These are phyloP conservation scores for Dasysyrphus albostriatus DNA, from an alignment of 2,888 invertebrate species.

Conservation along the genomic window DNA sequence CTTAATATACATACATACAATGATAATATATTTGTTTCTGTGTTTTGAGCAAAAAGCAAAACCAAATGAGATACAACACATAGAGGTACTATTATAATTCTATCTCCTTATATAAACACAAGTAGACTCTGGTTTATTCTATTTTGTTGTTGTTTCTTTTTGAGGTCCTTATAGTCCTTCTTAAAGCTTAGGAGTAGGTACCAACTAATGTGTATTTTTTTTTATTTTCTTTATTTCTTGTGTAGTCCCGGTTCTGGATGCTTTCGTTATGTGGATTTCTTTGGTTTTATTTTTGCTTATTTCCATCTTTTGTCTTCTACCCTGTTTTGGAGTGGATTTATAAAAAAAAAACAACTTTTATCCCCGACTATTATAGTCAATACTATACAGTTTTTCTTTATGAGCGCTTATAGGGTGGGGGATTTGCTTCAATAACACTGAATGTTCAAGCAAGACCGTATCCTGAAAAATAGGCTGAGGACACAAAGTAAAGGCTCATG, in stretches of 20 bases:
- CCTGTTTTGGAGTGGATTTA: constrained; percentile 47
- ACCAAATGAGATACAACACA: constrained; percentile 26
- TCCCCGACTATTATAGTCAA: constrained; percentile 56
- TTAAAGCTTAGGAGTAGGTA: constrained; percentile 2
- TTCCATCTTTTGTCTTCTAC: constrained; percentile 57
- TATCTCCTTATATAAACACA: constrained; percentile 19
- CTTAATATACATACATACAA: background rate
- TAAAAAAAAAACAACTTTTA: constrained; percentile 46
- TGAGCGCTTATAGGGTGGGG: background rate
- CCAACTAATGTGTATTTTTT: constrained; percentile 42
- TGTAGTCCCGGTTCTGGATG: background rate
- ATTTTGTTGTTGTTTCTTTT: constrained; percentile 10
- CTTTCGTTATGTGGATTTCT: constrained; percentile 37
- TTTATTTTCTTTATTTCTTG: background rate
- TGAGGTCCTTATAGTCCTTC: background rate
- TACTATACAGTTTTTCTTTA: constrained; percentile 40
- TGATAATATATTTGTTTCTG: constrained; percentile 28
- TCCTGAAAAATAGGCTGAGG: background rate
- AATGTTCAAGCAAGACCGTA: background rate
- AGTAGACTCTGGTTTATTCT: constrained; percentile 42
- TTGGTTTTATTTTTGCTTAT: constrained; percentile 52
- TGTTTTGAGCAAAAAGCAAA: constrained; percentile 7
- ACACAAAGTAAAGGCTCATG: background rate
- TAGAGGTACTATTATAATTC: constrained; percentile 33
- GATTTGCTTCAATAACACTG: constrained; percentile 4